A percentile compares a stretch with the other conserved stretches of the same genome.
Evolutionary conservation across 1,140 invertebrate species (phyloP).

Genomic region (Goniozus legneri): DNA sequence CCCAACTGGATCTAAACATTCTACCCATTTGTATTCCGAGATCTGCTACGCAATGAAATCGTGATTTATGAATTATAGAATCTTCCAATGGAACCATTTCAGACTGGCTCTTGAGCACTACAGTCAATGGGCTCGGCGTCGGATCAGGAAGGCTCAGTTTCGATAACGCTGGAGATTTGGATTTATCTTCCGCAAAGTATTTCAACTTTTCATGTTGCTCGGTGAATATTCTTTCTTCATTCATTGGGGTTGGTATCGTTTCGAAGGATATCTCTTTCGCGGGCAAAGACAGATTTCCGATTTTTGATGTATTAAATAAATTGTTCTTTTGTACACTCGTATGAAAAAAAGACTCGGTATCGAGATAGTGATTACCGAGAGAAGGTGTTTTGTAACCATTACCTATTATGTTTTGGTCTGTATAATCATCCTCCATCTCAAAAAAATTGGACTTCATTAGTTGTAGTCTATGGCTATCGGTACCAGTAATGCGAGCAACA

Average conservation of each 20-base stretch:
- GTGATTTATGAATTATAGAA: conserved; percentile 50
- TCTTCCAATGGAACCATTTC: conserved; percentile 48
- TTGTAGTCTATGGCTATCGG: conserved; percentile 68
- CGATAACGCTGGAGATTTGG: not conserved
- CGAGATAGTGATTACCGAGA: too few relatives aligned
- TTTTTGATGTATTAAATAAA: not conserved
- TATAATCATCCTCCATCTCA: conserved; percentile 46
- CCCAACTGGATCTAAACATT: conserved; percentile 73
- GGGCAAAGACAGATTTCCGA: too few relatives aligned
- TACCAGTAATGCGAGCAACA: conserved; percentile 59
- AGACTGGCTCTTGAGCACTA: conserved; percentile 47
- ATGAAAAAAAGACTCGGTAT: too few relatives aligned
- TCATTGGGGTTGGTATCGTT: not conserved
- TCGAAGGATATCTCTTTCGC: too few relatives aligned
- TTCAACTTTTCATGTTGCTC: too few relatives aligned
- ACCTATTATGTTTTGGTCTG: conserved; percentile 14
- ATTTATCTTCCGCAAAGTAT: not conserved
- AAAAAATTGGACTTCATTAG: conserved; percentile 85
- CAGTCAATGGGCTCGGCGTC: conserved; percentile 28
- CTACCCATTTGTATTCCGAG: conserved; percentile 62
- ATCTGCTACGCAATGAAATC: conserved; percentile 62
- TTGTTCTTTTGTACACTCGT: not conserved
- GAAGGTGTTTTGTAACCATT: not conserved
- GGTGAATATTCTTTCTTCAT: not conserved
- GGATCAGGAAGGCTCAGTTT: not conserved